These are phyloP conservation scores for Drosophila sordidula DNA, from an alignment of 2,888 invertebrate genomes.

Conservation along the genomic window DNA sequence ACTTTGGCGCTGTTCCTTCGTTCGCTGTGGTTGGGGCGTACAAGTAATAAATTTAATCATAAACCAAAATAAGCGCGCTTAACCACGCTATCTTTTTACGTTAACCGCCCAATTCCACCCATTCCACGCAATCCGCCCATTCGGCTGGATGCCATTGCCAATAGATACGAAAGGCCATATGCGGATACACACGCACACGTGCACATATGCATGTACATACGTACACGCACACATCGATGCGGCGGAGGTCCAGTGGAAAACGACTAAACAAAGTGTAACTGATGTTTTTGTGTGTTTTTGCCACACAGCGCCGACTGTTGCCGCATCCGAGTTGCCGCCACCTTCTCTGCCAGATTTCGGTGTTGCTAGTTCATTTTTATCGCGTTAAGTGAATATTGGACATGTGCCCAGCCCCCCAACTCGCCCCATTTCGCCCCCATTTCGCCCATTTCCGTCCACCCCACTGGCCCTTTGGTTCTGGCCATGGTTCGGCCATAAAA, in stretches of 20 bases:
- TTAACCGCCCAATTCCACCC: conserved; percentile 36
- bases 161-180: conserved; percentile 57
- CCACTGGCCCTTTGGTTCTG: background rate
- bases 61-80: conserved; percentile 80
- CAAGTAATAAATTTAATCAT: conserved; percentile 80
- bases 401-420: conserved; percentile 55
- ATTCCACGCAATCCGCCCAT: conserved; percentile 1
- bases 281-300: conserved; percentile 77
- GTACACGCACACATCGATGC: conserved; percentile 26
- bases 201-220: background rate
- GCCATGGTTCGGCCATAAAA: conserved; percentile 50
- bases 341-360: conserved; percentile 67
- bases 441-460: background rate
- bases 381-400: conserved; percentile 80
- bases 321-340: conserved; percentile 30
- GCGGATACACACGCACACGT: background rate
- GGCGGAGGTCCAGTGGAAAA: conserved; percentile 48
- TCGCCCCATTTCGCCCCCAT: background rate
- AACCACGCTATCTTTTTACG: conserved; percentile 78
- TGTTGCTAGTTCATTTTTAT: conserved; percentile 80
- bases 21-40: conserved; percentile 70
- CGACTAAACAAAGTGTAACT: conserved; percentile 74
- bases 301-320: conserved; percentile 48
- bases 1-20: background rate
- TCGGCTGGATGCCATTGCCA: conserved; percentile 36